These are phyloP conservation scores for Myiozetetes cayanensis DNA, from an alignment of 2,113 vertebrate species.

Conservation along the genomic window DNA sequence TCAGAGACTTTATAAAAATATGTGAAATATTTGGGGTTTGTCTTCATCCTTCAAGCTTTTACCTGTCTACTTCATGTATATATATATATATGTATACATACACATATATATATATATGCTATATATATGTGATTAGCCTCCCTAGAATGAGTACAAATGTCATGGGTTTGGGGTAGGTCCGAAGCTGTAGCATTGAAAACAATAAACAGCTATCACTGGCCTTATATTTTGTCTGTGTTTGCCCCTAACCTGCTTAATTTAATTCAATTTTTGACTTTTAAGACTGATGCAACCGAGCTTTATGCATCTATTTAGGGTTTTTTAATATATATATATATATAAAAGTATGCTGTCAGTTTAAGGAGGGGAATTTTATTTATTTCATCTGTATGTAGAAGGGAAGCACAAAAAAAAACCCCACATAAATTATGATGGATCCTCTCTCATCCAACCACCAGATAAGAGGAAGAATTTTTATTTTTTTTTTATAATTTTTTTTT, in stretches of 20 bases:
- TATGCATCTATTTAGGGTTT: background rate
- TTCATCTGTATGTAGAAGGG: background rate
- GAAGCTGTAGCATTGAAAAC: background rate
- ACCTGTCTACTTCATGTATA: background rate
- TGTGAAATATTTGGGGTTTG: fast-evolving
- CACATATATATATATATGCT: no score
- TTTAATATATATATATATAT: background rate
- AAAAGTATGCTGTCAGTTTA: background rate
- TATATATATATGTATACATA: background rate
- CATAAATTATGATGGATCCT: background rate
- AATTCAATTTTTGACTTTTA: background rate
- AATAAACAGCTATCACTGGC: background rate
- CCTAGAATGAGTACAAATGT: background rate
- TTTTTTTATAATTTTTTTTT: background rate
- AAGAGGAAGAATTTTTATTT: background rate
- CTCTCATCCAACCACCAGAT: background rate
- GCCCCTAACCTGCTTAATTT: background rate
- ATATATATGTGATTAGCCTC: background rate
- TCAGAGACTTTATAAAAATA: background rate
- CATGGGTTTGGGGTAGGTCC: background rate
- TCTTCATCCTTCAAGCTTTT: background rate
- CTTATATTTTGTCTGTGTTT: background rate
- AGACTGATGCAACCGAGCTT: background rate
- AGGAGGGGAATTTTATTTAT: background rate
- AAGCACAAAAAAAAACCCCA: background rate